Evolutionary conservation across 2,888 invertebrate genomes (phyloP).

Genomic region (Polyommatus iphigenia): DNA sequence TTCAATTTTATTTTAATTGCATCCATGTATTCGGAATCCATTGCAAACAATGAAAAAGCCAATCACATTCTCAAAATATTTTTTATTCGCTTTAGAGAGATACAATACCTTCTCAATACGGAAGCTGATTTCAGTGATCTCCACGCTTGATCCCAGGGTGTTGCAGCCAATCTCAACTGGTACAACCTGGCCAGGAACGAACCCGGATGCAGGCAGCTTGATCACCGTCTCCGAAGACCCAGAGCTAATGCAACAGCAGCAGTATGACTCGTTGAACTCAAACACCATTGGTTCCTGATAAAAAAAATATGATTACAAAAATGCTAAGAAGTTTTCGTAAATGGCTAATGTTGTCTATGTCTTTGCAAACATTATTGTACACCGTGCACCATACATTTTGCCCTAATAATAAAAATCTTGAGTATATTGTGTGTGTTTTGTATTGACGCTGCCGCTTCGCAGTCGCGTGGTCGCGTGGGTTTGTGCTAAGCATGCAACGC

Average conservation of each 20-base stretch:
- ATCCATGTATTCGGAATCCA: too few species aligned
- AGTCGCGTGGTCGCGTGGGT: too few species aligned
- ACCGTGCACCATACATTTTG: too few species aligned
- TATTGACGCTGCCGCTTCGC: too few species aligned
- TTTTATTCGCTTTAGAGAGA: background rate
- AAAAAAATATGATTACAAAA: slow-evolving; percentile 21
- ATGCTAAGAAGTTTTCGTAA: background rate
- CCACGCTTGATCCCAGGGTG: slow-evolving; percentile 83
- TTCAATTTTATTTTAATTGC: too few species aligned
- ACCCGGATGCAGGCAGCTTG: slow-evolving; percentile 84
- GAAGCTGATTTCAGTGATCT: slow-evolving; percentile 80
- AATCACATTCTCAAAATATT: too few species aligned
- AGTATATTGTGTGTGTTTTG: too few species aligned
- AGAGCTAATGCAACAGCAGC: slow-evolving; percentile 70
- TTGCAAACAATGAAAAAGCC: too few species aligned
- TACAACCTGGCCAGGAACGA: slow-evolving; percentile 85
- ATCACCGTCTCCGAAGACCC: slow-evolving; percentile 55
- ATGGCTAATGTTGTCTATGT: too few species aligned
- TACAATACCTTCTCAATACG: slow-evolving; percentile 76
- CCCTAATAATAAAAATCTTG: too few species aligned
- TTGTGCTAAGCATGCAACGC: too few species aligned
- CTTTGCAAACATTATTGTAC: too few species aligned
- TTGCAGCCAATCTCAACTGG: slow-evolving; percentile 84
- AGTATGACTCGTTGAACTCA: slow-evolving; percentile 84
- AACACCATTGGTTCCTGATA: slow-evolving; percentile 82